Conservation (phyloP, 2,797 vertebrate genomes). For the Intellagama lesueurii region DNA sequence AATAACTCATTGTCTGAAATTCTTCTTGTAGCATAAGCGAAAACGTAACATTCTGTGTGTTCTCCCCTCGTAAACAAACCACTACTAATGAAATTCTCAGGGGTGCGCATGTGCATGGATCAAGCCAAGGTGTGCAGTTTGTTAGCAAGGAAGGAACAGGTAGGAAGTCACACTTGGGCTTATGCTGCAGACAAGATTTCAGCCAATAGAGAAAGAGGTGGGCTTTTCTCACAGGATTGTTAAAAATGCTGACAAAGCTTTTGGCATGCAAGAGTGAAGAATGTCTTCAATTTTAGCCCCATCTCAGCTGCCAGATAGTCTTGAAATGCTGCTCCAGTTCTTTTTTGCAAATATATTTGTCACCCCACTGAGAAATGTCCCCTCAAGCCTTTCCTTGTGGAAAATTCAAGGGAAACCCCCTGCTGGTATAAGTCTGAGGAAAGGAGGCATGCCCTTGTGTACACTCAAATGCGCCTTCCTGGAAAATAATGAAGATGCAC, state of each 20-base stretch:
- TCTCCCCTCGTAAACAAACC: too few species aligned
- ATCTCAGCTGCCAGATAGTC: not conserved
- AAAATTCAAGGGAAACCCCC: conserved; percentile 8
- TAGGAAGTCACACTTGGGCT: too few species aligned
- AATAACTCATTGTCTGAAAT: too few species aligned
- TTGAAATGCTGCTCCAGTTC: not conserved
- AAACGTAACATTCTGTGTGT: too few species aligned
- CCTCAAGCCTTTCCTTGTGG: not conserved
- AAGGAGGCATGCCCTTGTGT: not conserved
- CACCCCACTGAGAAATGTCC: not conserved
- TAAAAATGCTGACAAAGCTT: not conserved
- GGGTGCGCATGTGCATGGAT: too few species aligned
- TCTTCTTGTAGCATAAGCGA: too few species aligned
- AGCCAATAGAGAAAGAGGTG: not conserved
- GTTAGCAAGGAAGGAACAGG: too few species aligned
- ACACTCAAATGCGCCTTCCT: not conserved
- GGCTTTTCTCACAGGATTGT: not conserved
- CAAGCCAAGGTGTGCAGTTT: too few species aligned
- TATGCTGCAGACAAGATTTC: too few species aligned
- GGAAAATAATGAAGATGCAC: conserved; percentile 2
- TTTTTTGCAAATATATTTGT: not conserved
- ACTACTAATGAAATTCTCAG: too few species aligned
- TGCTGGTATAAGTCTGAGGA: not conserved
- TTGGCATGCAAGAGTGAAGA: not conserved
- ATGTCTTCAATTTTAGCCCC: not conserved